Evolutionary conservation across 2,888 invertebrate species (phyloP).

Genomic region (Flabesymbios commensalis): DNA sequence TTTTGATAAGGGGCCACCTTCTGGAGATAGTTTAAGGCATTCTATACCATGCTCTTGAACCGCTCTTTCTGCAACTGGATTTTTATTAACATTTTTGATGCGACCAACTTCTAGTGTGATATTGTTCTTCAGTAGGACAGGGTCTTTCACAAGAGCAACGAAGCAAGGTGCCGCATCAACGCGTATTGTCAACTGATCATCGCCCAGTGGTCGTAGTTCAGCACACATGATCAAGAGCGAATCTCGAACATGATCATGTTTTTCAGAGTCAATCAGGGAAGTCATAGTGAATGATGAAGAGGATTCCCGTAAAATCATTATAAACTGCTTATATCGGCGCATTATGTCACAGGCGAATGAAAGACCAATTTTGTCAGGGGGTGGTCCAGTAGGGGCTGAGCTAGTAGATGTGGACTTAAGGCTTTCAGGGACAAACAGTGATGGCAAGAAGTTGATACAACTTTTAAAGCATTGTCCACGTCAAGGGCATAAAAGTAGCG

Average conservation of each 20-base stretch:
- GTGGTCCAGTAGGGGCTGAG: background rate
- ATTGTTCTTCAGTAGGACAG: background rate
- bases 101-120: background rate
- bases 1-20: background rate
- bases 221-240: background rate
- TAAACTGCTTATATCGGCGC: background rate
- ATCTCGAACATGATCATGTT: background rate
- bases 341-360: conserved; percentile 2
- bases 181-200: background rate
- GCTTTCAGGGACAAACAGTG: conserved; percentile 1
- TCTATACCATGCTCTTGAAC: background rate
- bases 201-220: background rate
- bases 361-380: background rate
- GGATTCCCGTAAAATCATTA: conserved; percentile 1
- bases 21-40: background rate
- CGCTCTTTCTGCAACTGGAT: background rate
- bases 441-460: background rate
- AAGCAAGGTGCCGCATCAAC: conserved; percentile 8
- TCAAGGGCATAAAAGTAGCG: conserved; percentile 3
- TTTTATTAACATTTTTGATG: conserved; percentile 7
- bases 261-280: background rate
- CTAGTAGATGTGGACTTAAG: background rate
- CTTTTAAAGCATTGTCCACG: background rate
- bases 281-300: background rate
- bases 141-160: background rate